Base-by-base conservation (phyloP, 1,140 invertebrate genomes). In the Achroia grisella region DNA sequence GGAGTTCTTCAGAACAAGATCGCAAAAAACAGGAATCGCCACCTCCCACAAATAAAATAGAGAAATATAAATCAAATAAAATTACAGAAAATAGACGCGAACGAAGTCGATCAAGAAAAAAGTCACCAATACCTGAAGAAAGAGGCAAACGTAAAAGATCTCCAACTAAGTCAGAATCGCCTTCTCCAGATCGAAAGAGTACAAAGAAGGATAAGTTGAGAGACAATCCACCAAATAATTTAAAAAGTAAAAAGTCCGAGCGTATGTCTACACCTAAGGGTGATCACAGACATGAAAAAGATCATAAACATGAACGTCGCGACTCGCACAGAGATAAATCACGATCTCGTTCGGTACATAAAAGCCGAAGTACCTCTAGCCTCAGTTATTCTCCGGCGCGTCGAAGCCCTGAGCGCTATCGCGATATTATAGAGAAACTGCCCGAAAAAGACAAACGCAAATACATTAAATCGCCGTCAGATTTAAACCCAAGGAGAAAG, bases 381-480 rank as follows among this genome's bases (percentile, higher is more conserved):
- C 72, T 91, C 42, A 91, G 89, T 44, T 92, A 92, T 58, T 92
- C 90, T 0, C 91, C 91, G 0, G 88, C 90, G 0, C 74, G 89
- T 5, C 80, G 88, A 8, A 88, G 90, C 72, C 90, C 90, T 0
- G 90, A 91, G 46, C 85, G 90, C 1, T 92, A 91, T 48, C 84
- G 79, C 1, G 90, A 91, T 30, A 88, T 90, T 23, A 69, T 88
- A 14, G 81, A 87, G 52, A 84, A 88, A 34, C 57, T 88, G 8
- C 80, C 82, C 0, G 86, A 87, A 52, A 87, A 87, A 61, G 79
- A 86, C 31, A 86, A 85, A 48, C 83, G 86, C 9, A 87, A 86
- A 60, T 87, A 87, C 43, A 83, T 87, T 8, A 77, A 80, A 43
- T 78, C 81, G 0, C 76, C 76, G 4, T 78, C 76, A 3, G 71